phyloP scores from a whole-genome alignment of 2,113 vertebrate species.

The Terrapene triunguis region DNA sequence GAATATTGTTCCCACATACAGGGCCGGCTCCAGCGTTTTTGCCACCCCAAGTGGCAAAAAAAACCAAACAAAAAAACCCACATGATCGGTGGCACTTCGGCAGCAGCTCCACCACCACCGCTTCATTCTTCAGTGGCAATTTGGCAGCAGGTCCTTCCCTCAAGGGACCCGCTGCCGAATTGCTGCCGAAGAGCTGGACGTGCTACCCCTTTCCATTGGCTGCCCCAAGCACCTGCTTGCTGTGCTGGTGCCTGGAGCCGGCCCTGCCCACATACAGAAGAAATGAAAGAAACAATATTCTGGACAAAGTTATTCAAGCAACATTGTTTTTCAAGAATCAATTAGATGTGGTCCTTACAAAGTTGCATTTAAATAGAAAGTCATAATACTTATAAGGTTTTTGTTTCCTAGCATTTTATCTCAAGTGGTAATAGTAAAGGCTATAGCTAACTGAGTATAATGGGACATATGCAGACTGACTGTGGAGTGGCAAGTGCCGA shows the following conservation, averaged over 20 bases:
- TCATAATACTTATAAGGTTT: neutral
- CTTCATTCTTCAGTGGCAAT: no score
- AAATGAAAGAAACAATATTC: neutral
- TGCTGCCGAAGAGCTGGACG: no score
- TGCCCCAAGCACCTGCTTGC: no score
- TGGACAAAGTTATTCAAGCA: neutral
- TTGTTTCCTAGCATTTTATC: slow-evolving; percentile 36
- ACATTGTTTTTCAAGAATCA: neutral
- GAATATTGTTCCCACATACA: neutral
- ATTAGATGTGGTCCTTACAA: neutral
- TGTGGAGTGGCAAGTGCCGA: neutral
- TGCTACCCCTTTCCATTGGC: no score
- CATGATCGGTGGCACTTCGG: no score
- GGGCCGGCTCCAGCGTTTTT: no score
- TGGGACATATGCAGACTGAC: neutral
- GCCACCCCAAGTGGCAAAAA: no score
- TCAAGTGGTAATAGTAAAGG: slow-evolving; percentile 38
- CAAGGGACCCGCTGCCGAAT: no score
- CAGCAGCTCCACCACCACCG: no score
- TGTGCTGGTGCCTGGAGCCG: no score
- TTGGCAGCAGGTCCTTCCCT: no score
- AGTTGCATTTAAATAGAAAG: slow-evolving; percentile 29
- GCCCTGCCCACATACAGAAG: neutral
- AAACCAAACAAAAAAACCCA: no score
- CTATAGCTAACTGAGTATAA: slow-evolving; percentile 40